Evolutionary conservation across 2,888 invertebrate species (phyloP).

Genomic region (Alloscopus bannaensis): DNA sequence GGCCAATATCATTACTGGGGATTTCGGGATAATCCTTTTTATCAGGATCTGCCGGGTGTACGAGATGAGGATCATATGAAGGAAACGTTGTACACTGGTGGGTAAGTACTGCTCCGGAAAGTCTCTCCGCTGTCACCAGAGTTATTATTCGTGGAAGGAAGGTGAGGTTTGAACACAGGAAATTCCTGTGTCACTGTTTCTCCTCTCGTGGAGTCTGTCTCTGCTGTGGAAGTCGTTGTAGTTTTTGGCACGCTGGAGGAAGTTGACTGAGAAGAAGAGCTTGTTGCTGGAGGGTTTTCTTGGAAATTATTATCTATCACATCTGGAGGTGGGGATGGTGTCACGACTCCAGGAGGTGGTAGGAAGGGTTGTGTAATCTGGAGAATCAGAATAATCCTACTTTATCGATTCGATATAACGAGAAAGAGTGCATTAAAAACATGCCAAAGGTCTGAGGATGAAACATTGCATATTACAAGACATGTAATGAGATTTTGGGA

Average conservation of each 20-base stretch:
- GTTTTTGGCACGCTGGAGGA: constrained; percentile 68
- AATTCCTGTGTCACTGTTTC: constrained; percentile 67
- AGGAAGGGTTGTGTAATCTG: constrained; percentile 51
- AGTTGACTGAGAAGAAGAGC: constrained; percentile 74
- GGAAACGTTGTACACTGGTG: constrained; percentile 27
- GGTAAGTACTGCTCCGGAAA: constrained; percentile 20
- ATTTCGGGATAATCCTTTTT: constrained; percentile 55
- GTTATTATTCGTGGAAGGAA: constrained; percentile 30
- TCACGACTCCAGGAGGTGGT: constrained; percentile 68
- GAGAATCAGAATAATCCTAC: constrained; percentile 19
- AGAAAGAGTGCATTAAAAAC: too few species aligned
- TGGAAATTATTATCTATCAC: constrained; percentile 43
- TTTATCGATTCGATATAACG: too few species aligned
- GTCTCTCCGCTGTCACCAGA: constrained; percentile 1
- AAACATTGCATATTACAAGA: neutral
- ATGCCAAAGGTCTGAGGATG: too few species aligned
- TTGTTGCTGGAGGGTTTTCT: constrained; percentile 50
- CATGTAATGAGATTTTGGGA: neutral
- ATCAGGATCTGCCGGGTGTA: constrained; percentile 39
- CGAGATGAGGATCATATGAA: constrained; percentile 37
- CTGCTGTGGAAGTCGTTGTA: constrained; percentile 31
- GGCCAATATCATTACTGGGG: constrained; percentile 58
- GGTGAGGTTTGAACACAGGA: constrained; percentile 43
- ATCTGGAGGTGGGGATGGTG: constrained; percentile 66
- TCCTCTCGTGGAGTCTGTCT: constrained; percentile 72